phyloP scores from a whole-genome alignment of 2,888 invertebrate genomes.

The Aricia artaxerxes region DNA sequence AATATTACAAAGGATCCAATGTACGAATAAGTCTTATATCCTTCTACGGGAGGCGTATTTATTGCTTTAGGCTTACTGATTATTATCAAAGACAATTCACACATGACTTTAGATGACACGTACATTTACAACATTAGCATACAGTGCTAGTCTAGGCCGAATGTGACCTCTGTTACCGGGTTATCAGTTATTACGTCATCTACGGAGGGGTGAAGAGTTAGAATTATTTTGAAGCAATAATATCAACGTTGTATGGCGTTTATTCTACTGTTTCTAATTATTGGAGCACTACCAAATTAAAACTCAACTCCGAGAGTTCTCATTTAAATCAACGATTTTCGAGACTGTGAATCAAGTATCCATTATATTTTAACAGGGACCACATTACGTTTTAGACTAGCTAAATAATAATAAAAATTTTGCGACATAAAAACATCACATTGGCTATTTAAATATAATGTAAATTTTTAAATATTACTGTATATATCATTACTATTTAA shows the following conservation, averaged over 20 bases:
- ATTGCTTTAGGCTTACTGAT: slow-evolving; percentile 59
- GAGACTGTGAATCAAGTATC: not conserved
- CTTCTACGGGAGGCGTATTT: slow-evolving; percentile 55
- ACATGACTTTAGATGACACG: slow-evolving; percentile 31
- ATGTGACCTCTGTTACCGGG: slow-evolving; percentile 3
- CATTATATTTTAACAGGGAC: not conserved
- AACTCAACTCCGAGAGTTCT: not conserved
- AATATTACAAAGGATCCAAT: slow-evolving; percentile 36
- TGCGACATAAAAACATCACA: slow-evolving; percentile 7
- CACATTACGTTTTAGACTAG: slow-evolving; percentile 22
- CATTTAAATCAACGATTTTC: not conserved
- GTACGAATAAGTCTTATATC: slow-evolving; percentile 46
- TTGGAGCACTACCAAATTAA: not conserved
- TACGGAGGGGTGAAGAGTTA: not conserved
- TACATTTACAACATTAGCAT: slow-evolving; percentile 38
- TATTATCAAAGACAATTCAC: slow-evolving; percentile 51
- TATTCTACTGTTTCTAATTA: not conserved
- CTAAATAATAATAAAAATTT: slow-evolving; percentile 11
- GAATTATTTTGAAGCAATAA: not conserved
- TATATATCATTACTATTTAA: slow-evolving; percentile 16
- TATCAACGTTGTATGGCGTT: not conserved
- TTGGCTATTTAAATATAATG: slow-evolving; percentile 24
- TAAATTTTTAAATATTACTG: slow-evolving; percentile 22
- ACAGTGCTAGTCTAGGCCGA: slow-evolving; percentile 4
- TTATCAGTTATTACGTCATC: not conserved